These are phyloP conservation scores for Pandemis corylana DNA, from an alignment of 2,888 invertebrate genomes.

Conservation along the genomic window DNA sequence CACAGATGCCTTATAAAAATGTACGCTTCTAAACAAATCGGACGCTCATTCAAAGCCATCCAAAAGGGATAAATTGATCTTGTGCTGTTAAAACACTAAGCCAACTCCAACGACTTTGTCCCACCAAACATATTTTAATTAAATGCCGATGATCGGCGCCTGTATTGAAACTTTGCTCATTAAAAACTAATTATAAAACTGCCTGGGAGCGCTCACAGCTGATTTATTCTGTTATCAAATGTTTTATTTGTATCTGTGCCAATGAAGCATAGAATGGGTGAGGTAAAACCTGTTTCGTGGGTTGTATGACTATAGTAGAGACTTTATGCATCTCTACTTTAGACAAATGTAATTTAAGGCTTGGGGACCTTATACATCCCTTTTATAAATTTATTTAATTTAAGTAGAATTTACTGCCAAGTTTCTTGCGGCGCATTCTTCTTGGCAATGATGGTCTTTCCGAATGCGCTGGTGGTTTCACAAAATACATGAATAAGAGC, in stretches of 20 bases:
- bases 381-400: no score
- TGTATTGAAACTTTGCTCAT: slow-evolving; percentile 43
- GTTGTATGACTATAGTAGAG: no score
- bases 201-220: slow-evolving; percentile 29
- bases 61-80: not conserved
- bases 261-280: not conserved
- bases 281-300: not conserved
- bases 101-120: slow-evolving; percentile 12
- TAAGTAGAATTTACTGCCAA: no score
- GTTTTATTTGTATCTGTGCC: not conserved
- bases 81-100: not conserved
- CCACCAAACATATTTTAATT: slow-evolving; percentile 30
- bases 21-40: no score
- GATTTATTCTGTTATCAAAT: slow-evolving; percentile 14
- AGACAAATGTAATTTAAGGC: no score
- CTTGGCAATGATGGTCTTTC: no score
- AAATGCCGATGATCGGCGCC: slow-evolving; percentile 19
- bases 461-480: no score
- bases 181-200: slow-evolving; percentile 44
- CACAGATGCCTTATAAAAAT: not conserved
- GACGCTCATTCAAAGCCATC: no score
- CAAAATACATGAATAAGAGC: no score
- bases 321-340: no score
- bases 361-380: no score
- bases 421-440: no score